Percentiles rank a stretch among this genome's conserved stretches.
phyloP scores from a whole-genome alignment of 1,140 invertebrate genomes.

The Drosophila sechellia region DNA sequence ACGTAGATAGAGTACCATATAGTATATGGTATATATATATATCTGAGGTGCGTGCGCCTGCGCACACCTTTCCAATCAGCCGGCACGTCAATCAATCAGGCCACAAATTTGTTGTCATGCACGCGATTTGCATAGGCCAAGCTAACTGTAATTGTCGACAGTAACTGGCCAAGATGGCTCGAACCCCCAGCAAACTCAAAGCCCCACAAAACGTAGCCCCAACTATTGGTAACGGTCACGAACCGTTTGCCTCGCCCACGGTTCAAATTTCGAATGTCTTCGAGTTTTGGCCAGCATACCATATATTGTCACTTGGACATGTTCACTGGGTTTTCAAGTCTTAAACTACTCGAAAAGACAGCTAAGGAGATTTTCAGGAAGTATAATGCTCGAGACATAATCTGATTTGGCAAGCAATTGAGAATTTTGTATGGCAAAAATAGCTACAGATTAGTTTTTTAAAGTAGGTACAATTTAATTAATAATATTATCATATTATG shows the following conservation, averaged over 20 bases:
- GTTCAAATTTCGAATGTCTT: neutral
- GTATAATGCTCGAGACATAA: neutral
- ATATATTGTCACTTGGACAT: constrained; percentile 15
- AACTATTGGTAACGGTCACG: constrained; percentile 25
- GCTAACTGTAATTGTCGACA: constrained; percentile 41
- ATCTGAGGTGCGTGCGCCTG: constrained; percentile 20
- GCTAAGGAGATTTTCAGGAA: neutral
- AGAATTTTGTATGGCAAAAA: neutral
- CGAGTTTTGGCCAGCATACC: constrained; percentile 8
- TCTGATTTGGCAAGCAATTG: neutral
- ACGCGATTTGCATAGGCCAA: constrained; percentile 71
- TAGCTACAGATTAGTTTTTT: neutral
- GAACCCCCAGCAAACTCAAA: neutral
- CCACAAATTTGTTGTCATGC: constrained; percentile 58
- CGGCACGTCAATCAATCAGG: constrained; percentile 62
- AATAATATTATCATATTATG: neutral
- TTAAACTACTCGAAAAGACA: neutral
- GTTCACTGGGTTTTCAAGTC: constrained; percentile 11
- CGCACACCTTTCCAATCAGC: constrained; percentile 69
- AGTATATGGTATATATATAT: no score
- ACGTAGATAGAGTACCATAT: neutral
- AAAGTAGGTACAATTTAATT: no score
- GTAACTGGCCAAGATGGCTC: neutral
- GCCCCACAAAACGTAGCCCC: neutral
- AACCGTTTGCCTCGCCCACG: constrained; percentile 33